Percentiles rank a stretch among this genome's conserved stretches.
Evolutionary conservation across 37 sponge, comb jelly and placozoan species (phyloP).

Genomic region (Bolinopsis microptera): DNA sequence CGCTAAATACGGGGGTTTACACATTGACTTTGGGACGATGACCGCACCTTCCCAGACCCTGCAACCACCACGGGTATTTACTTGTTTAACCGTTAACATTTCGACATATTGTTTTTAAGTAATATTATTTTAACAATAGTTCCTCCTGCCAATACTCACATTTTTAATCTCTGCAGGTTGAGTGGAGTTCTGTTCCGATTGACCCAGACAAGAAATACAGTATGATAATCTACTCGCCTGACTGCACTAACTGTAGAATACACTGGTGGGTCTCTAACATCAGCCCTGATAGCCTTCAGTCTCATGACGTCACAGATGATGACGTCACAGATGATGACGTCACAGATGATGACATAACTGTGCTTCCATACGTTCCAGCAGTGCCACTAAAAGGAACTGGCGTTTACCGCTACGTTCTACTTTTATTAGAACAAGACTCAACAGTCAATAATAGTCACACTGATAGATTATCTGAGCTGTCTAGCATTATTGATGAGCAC

Average conservation of each 20-base stretch:
- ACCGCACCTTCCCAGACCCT: background rate
- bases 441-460: background rate
- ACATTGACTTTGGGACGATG: background rate
- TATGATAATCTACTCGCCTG: background rate
- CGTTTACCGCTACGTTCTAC: background rate
- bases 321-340: background rate
- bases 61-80: background rate
- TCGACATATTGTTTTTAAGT: no score
- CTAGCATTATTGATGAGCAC: background rate
- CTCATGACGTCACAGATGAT: background rate
- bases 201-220: background rate
- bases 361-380: background rate
- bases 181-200: background rate
- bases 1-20: background rate
- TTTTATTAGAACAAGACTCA: background rate
- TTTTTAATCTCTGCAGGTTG: no score
- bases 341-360: background rate
- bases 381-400: constrained; percentile 24
- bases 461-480: background rate
- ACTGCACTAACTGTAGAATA: background rate
- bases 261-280: constrained; percentile 11
- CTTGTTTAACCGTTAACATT: no score
- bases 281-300: background rate
- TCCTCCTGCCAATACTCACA: no score
- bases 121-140: no score